phyloP scores from a whole-genome alignment of 1,140 invertebrate genomes.

The Ostrea edulis region DNA sequence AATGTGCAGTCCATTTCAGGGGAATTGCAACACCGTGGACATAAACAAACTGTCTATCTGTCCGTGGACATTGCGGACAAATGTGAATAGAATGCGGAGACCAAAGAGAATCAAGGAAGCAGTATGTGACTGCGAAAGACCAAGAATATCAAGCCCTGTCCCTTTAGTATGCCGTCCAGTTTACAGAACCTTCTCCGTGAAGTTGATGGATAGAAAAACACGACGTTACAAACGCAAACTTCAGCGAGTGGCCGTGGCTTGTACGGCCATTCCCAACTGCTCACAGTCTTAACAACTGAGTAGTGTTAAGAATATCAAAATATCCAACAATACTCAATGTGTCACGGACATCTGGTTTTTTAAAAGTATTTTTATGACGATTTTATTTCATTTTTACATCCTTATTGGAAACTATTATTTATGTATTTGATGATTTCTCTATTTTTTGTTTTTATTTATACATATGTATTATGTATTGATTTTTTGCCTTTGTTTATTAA shows the following conservation, averaged over 20 bases:
- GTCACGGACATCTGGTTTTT: not conserved
- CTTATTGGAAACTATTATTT: not conserved
- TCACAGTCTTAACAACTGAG: not conserved
- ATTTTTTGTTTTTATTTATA: slow-evolving; percentile 11
- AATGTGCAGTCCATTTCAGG: not conserved
- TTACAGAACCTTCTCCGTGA: not conserved
- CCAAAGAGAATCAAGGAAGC: slow-evolving; percentile 14
- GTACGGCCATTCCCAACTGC: not conserved
- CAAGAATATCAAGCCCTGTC: not conserved
- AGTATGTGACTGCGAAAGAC: slow-evolving; percentile 7
- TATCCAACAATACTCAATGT: not conserved
- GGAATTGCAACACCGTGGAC: not conserved
- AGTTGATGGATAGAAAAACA: not conserved
- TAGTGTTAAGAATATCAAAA: not conserved
- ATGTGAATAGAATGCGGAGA: not conserved
- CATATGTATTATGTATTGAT: not conserved
- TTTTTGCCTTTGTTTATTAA: not conserved
- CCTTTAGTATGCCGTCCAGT: slow-evolving; percentile 9
- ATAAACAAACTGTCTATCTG: not conserved
- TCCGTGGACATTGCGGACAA: not conserved
- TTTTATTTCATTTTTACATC: not conserved
- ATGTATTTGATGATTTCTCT: not conserved
- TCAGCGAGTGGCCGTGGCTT: not conserved
- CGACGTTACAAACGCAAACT: not conserved
- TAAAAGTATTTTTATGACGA: not conserved